These are phyloP conservation scores for Theonella swinhoei DNA, from an alignment of 37 sponge, comb jelly and placozoan genomes.

Conservation along the genomic window DNA sequence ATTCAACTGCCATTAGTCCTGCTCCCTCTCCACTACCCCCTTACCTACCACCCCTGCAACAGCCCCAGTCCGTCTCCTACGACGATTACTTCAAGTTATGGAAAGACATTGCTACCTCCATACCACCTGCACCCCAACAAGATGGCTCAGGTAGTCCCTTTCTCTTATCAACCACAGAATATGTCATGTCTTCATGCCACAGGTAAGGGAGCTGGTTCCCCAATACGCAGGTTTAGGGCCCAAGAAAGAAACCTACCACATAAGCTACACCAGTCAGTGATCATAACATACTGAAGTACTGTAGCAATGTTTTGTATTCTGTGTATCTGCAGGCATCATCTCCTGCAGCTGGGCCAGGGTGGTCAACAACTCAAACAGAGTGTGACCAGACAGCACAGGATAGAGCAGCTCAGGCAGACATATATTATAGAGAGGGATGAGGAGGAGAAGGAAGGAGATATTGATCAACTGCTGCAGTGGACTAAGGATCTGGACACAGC, in stretches of 20 bases:
- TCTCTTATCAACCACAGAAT: background rate
- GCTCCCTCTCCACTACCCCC: background rate
- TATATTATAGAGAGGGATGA: constrained; percentile 5
- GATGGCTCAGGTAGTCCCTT: constrained; percentile 19
- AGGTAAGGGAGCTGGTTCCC: background rate
- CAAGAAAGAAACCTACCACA: background rate
- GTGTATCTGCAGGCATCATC: constrained; percentile 16
- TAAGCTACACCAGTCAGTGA: background rate
- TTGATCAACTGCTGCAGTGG: constrained; percentile 63
- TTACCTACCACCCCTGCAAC: background rate
- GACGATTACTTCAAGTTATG: constrained; percentile 80
- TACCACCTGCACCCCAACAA: background rate
- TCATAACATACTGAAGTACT: background rate
- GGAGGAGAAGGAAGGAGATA: constrained; percentile 11
- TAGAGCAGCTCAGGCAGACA: constrained; percentile 37
- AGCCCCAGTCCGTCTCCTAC: constrained; percentile 54
- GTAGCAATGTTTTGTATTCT: background rate
- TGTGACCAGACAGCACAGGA: constrained; percentile 7
- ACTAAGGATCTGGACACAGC: constrained; percentile 46
- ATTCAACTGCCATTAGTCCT: background rate
- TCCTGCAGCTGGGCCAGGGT: constrained; percentile 40
- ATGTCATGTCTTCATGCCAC: background rate
- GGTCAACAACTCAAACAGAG: background rate
- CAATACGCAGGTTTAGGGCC: background rate
- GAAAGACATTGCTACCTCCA: constrained; percentile 85